Conservation (phyloP, 2,113 vertebrate genomes). For the Heptranchias perlo region DNA sequence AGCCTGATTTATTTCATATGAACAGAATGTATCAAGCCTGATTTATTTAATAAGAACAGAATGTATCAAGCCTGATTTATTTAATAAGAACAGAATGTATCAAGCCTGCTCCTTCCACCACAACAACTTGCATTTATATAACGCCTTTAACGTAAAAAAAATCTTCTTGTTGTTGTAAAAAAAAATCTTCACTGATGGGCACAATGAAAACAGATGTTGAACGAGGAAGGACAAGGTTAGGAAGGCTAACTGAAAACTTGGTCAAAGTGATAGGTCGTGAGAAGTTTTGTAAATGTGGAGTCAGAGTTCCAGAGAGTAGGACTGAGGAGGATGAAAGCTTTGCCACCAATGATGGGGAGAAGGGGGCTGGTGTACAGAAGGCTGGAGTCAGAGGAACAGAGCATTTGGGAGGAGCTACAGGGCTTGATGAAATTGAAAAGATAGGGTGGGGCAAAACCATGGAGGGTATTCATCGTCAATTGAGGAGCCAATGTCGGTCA, state of each 20-base stretch:
- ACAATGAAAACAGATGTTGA: not conserved
- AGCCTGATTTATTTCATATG: no score
- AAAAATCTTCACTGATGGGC: not conserved
- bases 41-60: no score
- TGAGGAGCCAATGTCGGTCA: not conserved
- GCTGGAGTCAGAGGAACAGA: not conserved
- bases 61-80: not conserved
- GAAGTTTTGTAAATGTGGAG: not conserved
- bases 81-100: no score
- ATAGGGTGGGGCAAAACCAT: not conserved
- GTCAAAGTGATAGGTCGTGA: not conserved
- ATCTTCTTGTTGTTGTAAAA: no score
- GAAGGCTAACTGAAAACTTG: not conserved
- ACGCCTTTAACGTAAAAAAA: not conserved
- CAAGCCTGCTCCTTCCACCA: not conserved
- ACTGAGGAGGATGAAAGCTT: not conserved
- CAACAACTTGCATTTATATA: not conserved
- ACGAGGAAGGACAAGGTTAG: not conserved
- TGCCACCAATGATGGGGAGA: not conserved
- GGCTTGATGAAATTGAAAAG: not conserved
- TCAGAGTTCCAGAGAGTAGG: not conserved
- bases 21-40: no score
- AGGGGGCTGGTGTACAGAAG: not conserved
- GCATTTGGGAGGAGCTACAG: not conserved
- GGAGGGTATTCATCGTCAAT: not conserved